Base-by-base conservation (phyloP, 2,797 vertebrate species). In the Clangula hyemalis region DNA sequence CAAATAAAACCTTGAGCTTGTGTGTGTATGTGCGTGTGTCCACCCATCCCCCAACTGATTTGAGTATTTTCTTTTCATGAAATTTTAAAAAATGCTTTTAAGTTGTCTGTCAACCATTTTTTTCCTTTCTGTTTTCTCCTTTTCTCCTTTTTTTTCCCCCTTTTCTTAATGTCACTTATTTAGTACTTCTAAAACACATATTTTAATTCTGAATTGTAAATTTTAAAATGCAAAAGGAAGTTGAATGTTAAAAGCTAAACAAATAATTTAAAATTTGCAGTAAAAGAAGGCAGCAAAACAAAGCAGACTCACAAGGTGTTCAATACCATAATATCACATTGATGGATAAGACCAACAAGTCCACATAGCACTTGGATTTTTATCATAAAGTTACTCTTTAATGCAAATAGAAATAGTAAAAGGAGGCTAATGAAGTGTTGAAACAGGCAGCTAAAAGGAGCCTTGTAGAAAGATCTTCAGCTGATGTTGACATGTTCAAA, bases 261-360 rank as follows among this genome's bases (percentile, higher is more conserved):
- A 92, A 93, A 70, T 53, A 43, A 85, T 68, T 79, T 60, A 17
- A 79, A 92, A 79, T 4, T 34, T 69, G 30, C 65, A 85, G 86
- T 69, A 78, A 76, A 95, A 75, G 27, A 79, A 82, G 76, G 84
- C 56, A 62, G 84, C 24, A 62, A 66, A 92, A 39, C 51, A 79
- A 60, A 95, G 75, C 64, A 64, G 43, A 45, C 60, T 88, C 38
- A 19, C 8, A 2, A 54, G 45, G 47, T 7, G 28, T 49, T 95
- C 86, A 89, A 54, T 47, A 90, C 60, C 62, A 72, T 43, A 13
- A 24, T 38, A 74, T 85, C 77, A 68, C 28, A 64, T 17, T 89
- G 94, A 95, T 12, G 76, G 57, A 22, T 66, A 80, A 92, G 90
- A 92, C 36, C 89, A 86, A 92, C 86, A 94, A 85, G 41, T 68